Evolutionary conservation across 1,140 invertebrate genomes (phyloP), one percentile per base, ranked within the genome.

Genomic region (Eumaeus atala): DNA sequence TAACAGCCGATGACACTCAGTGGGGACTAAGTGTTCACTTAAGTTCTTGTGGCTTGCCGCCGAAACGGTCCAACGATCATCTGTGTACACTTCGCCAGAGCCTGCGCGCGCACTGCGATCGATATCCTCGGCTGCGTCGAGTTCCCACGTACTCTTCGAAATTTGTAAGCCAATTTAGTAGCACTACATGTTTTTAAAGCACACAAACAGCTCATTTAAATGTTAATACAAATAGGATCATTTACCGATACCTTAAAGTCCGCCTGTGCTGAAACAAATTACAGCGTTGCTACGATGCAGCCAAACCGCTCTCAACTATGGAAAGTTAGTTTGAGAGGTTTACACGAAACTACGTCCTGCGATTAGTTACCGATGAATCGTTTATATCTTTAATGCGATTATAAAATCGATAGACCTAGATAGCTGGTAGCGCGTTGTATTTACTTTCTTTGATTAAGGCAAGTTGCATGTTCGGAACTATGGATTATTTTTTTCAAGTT

Each of bases 71-170:
- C 67, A 75, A 69, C 79, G 70, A 70, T 70, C 69, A 77, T 74
- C 79, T 80, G 77, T 85, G 71, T 77, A 83, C 74, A 82, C 71
- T 78, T 62, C 63, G 73, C 58, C 68, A 64, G 74, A 75, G 68
- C 67, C 57, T 84, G 83, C 83, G 83, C 83, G 83, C 83, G 83
- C 83, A 84, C 66, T 57, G 66, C 71, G 83, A 87, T 87, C 83
- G 81, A 87, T 87, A 87, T 63, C 65, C 70, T 56, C 70, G 70
- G 65, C 70, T 70, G 70, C 72, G 74, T 66, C 69, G 69, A 69
- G 72, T 71, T 77, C 69, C 70, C 73, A 77, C 72, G 56, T 66
- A 61, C 66, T 60, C 60, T 67, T 64, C 70, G 67, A 80, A 81
- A 82, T 79, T 77, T 67, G 69, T 74, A 72, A 62, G 58, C 54